phyloP scores from a whole-genome alignment of 2,888 invertebrate genomes.

The Odontomyia ornata region DNA sequence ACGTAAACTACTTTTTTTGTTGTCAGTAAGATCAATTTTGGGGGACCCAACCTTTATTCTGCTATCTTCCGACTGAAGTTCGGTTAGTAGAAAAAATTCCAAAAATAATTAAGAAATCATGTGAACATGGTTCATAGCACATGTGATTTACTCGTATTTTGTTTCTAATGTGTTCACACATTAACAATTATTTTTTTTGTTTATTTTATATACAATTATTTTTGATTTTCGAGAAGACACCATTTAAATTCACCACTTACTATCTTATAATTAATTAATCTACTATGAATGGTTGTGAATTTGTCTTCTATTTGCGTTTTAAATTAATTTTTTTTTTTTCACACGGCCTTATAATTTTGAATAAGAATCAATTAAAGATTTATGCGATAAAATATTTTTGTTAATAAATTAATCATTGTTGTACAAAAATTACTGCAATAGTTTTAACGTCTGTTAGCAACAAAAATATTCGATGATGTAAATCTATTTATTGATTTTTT shows the following conservation, averaged over 20 bases:
- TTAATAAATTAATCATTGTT: conserved; percentile 30
- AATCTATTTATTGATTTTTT: too few species aligned
- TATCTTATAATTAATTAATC: conserved; percentile 1
- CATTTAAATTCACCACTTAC: neutral
- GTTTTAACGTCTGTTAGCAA: neutral
- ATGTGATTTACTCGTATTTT: conserved; percentile 3
- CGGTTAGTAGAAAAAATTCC: too few species aligned
- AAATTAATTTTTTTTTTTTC: neutral
- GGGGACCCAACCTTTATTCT: neutral
- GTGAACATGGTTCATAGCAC: neutral
- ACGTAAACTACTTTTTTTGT: neutral
- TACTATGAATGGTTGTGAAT: neutral
- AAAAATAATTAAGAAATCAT: neutral
- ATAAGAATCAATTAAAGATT: neutral
- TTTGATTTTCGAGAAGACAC: too few species aligned
- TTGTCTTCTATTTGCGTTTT: neutral
- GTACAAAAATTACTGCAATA: neutral
- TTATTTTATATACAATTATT: too few species aligned
- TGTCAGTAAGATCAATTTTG: neutral
- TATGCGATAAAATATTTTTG: conserved; percentile 11
- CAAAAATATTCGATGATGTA: neutral
- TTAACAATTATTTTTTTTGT: neutral
- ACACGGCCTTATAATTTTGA: neutral
- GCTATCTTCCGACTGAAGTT: neutral
- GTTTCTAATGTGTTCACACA: neutral